Conservation (phyloP, 2,888 invertebrate species). For the Emmelina monodactyla region DNA sequence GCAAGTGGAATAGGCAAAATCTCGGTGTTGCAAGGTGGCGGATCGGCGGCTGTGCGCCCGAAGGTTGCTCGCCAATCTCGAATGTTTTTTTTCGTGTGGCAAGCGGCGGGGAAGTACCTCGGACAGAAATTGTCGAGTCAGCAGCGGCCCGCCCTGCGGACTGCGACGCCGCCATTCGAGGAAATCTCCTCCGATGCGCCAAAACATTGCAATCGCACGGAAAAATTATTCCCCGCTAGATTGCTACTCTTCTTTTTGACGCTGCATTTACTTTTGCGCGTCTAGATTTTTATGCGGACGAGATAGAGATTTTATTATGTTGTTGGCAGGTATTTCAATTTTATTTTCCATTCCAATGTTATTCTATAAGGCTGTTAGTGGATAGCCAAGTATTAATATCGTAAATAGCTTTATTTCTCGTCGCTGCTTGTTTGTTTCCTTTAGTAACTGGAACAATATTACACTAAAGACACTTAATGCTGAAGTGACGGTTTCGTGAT, state of each 20-base stretch:
- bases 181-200: conserved; percentile 63
- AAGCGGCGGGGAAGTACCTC: no score
- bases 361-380: no score
- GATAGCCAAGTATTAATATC: no score
- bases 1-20: conserved; percentile 60
- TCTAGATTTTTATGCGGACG: conserved; percentile 50
- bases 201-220: conserved; percentile 59
- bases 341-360: conserved; percentile 47
- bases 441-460: no score
- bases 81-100: conserved; percentile 47
- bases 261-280: conserved; percentile 47
- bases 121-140: conserved; percentile 51
- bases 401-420: no score
- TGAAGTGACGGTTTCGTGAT: no score
- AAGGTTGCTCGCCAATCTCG: conserved; percentile 54
- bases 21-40: conserved; percentile 56
- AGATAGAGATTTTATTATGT: conserved; percentile 53
- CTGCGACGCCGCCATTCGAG: conserved; percentile 53
- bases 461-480: no score
- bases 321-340: conserved; percentile 51
- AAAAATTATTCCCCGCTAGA: conserved; percentile 55
- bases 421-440: no score
- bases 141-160: conserved; percentile 54
- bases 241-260: conserved; percentile 54
- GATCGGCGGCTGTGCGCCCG: conserved; percentile 48